phyloP scores from a whole-genome alignment of 2,888 invertebrate genomes.

The Lamproptera curius region DNA sequence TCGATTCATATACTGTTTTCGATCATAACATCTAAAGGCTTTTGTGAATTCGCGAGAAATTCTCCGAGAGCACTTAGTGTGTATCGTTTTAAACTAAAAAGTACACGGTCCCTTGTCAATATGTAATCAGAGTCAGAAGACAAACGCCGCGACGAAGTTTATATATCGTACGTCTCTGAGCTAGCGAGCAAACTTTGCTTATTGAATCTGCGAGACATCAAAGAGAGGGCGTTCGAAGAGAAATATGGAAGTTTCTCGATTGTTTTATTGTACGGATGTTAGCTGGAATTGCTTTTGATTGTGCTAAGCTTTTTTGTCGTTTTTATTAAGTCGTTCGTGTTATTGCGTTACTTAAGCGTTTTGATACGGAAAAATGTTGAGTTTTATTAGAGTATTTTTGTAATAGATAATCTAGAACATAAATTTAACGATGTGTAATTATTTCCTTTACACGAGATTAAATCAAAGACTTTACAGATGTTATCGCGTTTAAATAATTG shows the following conservation, averaged over 20 bases:
- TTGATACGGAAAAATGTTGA: neutral
- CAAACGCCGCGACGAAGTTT: neutral
- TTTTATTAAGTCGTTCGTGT: neutral
- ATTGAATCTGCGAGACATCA: slow-evolving; percentile 3
- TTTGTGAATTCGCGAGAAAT: neutral
- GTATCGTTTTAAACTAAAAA: neutral
- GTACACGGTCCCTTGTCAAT: slow-evolving; percentile 3
- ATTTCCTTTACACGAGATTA: neutral
- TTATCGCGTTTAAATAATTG: no score
- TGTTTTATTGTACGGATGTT: neutral
- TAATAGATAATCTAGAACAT: neutral
- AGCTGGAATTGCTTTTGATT: neutral
- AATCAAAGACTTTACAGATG: neutral
- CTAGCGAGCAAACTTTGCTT: neutral
- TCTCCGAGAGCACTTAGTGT: neutral
- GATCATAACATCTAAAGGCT: neutral
- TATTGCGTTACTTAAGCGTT: neutral
- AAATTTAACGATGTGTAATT: neutral
- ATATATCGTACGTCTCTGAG: neutral
- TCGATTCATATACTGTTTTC: neutral
- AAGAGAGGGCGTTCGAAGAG: neutral
- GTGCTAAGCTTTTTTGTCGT: neutral
- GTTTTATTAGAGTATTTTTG: neutral
- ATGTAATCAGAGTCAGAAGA: slow-evolving; percentile 1
- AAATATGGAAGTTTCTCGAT: neutral